Conservation (phyloP, 2,113 vertebrate species). For the Platysteira castanea region DNA sequence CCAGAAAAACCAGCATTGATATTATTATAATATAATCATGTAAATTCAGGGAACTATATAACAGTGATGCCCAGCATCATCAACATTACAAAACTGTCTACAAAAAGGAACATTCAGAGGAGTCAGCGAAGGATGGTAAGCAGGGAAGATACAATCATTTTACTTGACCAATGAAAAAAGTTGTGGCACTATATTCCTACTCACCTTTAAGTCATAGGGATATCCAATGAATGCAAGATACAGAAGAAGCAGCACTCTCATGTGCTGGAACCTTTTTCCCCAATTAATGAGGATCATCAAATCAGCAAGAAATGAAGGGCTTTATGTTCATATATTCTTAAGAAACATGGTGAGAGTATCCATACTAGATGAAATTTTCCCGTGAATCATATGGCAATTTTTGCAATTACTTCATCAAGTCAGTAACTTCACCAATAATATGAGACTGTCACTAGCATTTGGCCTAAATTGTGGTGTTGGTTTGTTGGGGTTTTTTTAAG, state of each 20-base stretch:
- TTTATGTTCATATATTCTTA: not conserved
- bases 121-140: not conserved
- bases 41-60: not conserved
- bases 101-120: not conserved
- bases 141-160: not conserved
- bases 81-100: not conserved
- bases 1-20: not conserved
- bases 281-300: not conserved
- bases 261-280: not conserved
- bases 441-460: not conserved
- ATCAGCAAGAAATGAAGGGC: not conserved
- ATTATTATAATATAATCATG: slow-evolving; percentile 15
- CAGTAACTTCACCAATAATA: not conserved
- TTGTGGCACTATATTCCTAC: not conserved
- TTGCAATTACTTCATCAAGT: not conserved
- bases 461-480: not conserved
- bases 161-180: not conserved
- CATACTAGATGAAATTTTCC: not conserved
- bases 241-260: not conserved
- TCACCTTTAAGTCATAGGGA: not conserved
- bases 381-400: not conserved
- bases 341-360: not conserved
- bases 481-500: accelerated
- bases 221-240: not conserved
- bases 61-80: not conserved